Evolutionary conservation across 2,113 vertebrate genomes (phyloP).

Genomic region (Myrmophylax atrothorax): DNA sequence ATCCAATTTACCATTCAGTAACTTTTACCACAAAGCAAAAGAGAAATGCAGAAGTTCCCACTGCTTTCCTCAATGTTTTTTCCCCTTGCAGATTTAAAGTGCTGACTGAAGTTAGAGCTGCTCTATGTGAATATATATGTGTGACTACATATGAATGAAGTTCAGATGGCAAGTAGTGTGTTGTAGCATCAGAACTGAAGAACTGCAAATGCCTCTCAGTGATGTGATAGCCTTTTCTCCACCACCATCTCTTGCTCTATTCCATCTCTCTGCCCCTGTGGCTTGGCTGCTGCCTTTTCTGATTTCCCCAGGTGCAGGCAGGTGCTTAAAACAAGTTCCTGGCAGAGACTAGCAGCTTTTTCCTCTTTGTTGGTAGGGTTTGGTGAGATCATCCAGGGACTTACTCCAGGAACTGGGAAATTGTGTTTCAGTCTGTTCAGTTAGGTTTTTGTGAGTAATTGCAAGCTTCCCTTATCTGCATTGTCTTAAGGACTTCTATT

Average conservation of each 20-base stretch:
- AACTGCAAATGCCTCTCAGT: background rate
- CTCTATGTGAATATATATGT: fast-evolving
- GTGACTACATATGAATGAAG: background rate
- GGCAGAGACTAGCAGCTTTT: background rate
- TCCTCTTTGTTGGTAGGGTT: background rate
- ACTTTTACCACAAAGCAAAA: background rate
- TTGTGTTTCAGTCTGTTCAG: background rate
- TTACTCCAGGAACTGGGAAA: background rate
- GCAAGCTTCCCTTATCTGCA: background rate
- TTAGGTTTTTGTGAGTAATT: background rate
- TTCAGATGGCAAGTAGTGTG: background rate
- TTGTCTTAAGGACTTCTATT: background rate
- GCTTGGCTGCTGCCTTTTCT: background rate
- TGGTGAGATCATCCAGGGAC: background rate
- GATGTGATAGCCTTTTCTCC: background rate
- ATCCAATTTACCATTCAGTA: background rate
- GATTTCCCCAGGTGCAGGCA: background rate
- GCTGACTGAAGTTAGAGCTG: background rate
- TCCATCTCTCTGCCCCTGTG: background rate
- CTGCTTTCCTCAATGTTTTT: background rate
- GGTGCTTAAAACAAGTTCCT: background rate
- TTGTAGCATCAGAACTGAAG: background rate
- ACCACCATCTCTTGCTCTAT: background rate
- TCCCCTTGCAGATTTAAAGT: background rate
- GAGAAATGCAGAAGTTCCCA: background rate